Base-by-base conservation (phyloP, 1,140 invertebrate genomes). In the Danaus plexippus region DNA sequence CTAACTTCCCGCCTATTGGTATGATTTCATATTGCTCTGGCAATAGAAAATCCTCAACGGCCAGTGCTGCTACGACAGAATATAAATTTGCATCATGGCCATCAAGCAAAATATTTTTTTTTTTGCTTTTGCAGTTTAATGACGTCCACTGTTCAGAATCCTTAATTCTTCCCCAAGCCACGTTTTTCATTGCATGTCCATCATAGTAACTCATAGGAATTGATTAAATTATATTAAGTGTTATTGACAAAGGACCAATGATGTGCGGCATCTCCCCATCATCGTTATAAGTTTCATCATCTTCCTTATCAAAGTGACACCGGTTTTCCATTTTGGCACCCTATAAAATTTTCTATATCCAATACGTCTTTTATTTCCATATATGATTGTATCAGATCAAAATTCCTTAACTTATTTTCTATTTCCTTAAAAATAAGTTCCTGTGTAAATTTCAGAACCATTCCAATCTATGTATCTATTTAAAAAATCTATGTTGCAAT, bases 191-290 rank as follows among this genome's bases (percentile, higher is more conserved):
- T 0, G 67, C 59, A 46, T 63, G 63, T 0, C 79, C 80, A 61
- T 82, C 74, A 40, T 83, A 86, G 46, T 73, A 82, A 41, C 74
- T 70, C 83, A 86, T 86, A 11, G 77, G 47, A 60, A 83, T 84
- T 0, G 69, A 57, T 54, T 86, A 80, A 8, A 83, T 66, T 18
- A 77, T 62, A 0, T 61, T 52, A 58, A 82, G 83, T 6, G 66
- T 67, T 9, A 77, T 60, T n/a, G 52, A 57, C 9, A 86, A 61
- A 8, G 83, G 75, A 11, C 83, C 83, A 12, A 57, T 55, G 8
- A 83, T 47, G 52, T 80, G 54, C 1, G 79, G 79, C 59, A 83
- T 75, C 43, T 71, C 47, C 0, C 73, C 74, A 47, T 66, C 18
- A 69, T 66, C 52, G 50, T 68, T 69, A 13, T 68, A 47, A 50